These are phyloP conservation scores for Carabus problematicus DNA, from an alignment of 2,888 invertebrate species.

Conservation along the genomic window DNA sequence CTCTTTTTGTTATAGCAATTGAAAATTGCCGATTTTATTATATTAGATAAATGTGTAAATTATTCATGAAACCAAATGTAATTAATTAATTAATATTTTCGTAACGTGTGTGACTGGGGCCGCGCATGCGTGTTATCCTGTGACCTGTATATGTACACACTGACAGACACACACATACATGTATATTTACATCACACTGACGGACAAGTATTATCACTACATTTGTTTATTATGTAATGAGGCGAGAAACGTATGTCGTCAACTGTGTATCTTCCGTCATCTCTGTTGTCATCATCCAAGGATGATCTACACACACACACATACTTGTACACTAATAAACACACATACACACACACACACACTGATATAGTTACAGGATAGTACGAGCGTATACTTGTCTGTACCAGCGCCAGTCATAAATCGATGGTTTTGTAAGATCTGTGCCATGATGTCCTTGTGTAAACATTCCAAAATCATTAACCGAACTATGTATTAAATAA, in stretches of 20 bases:
- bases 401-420: neutral
- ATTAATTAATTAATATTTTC: conserved; percentile 28
- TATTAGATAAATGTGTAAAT: conserved; percentile 37
- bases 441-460: conserved; percentile 41
- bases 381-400: too few species aligned
- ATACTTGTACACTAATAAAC: too few species aligned
- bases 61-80: conserved; percentile 40
- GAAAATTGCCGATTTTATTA: conserved; percentile 35
- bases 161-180: too few species aligned
- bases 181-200: too few species aligned
- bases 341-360: too few species aligned
- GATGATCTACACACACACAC: neutral
- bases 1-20: conserved; percentile 41
- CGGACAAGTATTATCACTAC: conserved; percentile 4
- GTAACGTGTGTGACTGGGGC: too few species aligned
- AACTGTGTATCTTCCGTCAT: too few species aligned
- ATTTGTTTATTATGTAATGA: conserved; percentile 7
- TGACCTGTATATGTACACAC: too few species aligned
- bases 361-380: too few species aligned
- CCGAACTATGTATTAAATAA: conserved; percentile 39
- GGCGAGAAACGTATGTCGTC: too few species aligned
- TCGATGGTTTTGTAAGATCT: conserved; percentile 41
- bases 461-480: conserved; percentile 41
- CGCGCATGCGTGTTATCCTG: too few species aligned
- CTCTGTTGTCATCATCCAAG: neutral